Evolutionary conservation across 2,113 vertebrate species (phyloP).

Genomic region (Aix galericulata): DNA sequence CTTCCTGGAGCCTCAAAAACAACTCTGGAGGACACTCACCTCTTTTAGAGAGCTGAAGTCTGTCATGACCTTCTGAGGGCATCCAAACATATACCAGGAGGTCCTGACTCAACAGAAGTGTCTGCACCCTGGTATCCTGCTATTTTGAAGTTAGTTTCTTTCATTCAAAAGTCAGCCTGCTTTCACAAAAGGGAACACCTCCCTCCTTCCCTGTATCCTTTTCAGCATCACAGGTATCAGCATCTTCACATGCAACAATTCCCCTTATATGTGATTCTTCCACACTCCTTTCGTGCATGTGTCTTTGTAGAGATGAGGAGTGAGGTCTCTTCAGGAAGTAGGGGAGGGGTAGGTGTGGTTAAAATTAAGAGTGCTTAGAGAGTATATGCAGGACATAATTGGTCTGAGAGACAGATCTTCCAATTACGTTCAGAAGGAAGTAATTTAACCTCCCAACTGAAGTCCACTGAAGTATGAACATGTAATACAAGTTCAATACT

Average conservation of each 20-base stretch:
- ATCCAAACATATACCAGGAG: fast-evolving
- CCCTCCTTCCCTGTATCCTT: neutral
- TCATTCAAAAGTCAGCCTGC: neutral
- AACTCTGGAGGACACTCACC: neutral
- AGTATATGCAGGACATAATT: neutral
- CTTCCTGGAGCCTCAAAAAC: neutral
- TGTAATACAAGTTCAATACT: neutral
- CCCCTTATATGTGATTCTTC: neutral
- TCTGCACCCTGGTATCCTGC: no score
- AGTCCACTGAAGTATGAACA: neutral
- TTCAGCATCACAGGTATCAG: neutral
- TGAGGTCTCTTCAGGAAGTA: neutral
- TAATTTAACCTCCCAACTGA: neutral
- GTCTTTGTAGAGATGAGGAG: neutral
- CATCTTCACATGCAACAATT: fast-evolving
- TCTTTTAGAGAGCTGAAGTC: neutral
- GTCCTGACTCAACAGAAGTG: neutral
- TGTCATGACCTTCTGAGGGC: neutral
- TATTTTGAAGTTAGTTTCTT: neutral
- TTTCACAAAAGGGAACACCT: neutral
- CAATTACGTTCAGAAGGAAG: neutral
- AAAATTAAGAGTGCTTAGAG: neutral
- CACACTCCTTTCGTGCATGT: neutral
- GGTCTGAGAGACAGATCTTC: neutral
- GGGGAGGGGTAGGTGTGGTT: neutral